Evolutionary conservation across 2,797 vertebrate species (phyloP).

Genomic region (Falco cherrug): DNA sequence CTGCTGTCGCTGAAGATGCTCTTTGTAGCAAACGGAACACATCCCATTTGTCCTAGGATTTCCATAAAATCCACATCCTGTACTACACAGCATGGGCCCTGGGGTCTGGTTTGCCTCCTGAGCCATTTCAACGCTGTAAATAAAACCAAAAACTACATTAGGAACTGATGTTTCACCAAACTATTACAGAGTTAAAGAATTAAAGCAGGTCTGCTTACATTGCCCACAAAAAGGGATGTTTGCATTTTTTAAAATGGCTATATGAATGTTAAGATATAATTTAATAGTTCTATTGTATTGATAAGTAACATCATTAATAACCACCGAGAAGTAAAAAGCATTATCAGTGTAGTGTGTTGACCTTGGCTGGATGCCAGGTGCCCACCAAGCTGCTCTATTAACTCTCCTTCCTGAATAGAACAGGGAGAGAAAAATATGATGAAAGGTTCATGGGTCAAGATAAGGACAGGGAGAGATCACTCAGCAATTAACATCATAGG

Average conservation of each 20-base stretch:
- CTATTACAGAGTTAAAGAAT: neutral
- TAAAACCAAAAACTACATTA: conserved; percentile 65
- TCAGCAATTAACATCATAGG: neutral
- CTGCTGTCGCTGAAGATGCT: conserved; percentile 93
- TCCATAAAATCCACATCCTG: conserved; percentile 95
- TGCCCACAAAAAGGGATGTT: neutral
- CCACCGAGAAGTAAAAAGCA: neutral
- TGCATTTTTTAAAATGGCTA: conserved; percentile 26
- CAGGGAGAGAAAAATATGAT: neutral
- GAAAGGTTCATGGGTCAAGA: neutral
- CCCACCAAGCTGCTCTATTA: neutral
- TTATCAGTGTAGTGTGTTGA: neutral
- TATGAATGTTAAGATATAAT: conserved; percentile 23
- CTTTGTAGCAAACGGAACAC: conserved; percentile 98
- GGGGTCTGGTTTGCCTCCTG: conserved; percentile 96
- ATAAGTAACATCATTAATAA: neutral
- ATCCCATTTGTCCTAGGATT: conserved; percentile 96
- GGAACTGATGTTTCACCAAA: conserved; percentile 40
- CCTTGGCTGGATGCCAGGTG: neutral
- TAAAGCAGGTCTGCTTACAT: conserved; percentile 26
- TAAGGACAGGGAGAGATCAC: neutral
- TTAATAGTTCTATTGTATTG: conserved; percentile 4
- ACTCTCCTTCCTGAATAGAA: neutral
- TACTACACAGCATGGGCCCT: conserved; percentile 94
- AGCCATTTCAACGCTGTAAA: conserved; percentile 85